Evolutionary conservation across 2,797 vertebrate species (phyloP).

Genomic region (Columba guinea): DNA sequence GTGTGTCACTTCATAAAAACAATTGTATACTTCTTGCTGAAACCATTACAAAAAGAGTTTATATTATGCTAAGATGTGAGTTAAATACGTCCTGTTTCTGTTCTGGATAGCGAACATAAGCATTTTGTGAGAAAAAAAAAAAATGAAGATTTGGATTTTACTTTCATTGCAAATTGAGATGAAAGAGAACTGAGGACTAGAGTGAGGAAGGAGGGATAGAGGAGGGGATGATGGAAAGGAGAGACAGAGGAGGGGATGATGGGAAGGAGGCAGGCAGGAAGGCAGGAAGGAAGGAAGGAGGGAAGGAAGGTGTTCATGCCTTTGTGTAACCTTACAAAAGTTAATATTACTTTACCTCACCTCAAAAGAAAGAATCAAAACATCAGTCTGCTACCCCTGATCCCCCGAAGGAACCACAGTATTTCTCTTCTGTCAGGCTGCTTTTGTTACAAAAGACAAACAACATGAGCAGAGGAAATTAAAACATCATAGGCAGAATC

Average conservation of each 20-base stretch:
- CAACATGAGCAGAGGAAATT: not conserved
- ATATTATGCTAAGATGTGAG: not conserved
- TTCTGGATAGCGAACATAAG: not conserved
- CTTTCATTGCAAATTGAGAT: not conserved
- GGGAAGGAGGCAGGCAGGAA: not conserved
- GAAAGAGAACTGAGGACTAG: not conserved
- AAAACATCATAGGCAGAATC: not conserved
- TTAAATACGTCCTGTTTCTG: not conserved
- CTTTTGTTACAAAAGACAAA: not conserved
- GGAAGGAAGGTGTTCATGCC: too few relatives aligned
- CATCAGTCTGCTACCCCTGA: rapidly evolving
- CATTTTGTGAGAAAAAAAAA: not conserved
- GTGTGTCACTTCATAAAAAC: not conserved
- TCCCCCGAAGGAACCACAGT: not conserved
- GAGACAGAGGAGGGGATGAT: not conserved
- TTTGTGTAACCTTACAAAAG: not conserved
- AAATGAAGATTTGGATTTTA: not conserved
- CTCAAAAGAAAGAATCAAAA: not conserved
- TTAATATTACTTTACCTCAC: not conserved
- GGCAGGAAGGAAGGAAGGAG: too few relatives aligned
- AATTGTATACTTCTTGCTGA: not conserved
- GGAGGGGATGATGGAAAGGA: not conserved
- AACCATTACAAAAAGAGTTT: not conserved
- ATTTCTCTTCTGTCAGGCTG: not conserved
- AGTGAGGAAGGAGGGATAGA: not conserved